A percentile compares a stretch with the other conserved stretches of the same genome.
phyloP scores from a whole-genome alignment of 37 sponge, comb jelly and placozoan species.

The Oscarella lobularis region DNA sequence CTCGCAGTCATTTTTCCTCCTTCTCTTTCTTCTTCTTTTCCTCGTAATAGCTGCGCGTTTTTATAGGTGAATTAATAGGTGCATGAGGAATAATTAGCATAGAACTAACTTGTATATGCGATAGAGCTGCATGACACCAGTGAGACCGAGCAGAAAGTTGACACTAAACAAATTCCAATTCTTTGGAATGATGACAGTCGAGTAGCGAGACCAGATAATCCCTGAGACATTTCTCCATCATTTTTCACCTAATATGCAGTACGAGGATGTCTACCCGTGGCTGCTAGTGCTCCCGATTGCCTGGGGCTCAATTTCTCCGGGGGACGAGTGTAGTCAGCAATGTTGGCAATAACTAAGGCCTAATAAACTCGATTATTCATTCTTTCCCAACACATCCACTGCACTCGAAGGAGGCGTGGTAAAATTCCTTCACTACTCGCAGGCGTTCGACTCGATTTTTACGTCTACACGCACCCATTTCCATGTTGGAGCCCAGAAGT shows the following conservation, averaged over 20 bases:
- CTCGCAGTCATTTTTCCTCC: no score
- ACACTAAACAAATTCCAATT: constrained; percentile 77
- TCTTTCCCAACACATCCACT: not conserved
- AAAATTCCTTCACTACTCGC: no score
- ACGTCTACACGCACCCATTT: constrained; percentile 82
- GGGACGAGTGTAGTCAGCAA: constrained; percentile 62
- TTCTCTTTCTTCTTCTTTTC: no score
- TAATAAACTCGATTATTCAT: constrained; percentile 4
- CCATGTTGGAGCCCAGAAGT: constrained; percentile 89
- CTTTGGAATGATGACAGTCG: constrained; percentile 61
- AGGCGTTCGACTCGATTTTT: no score
- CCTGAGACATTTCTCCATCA: no score
- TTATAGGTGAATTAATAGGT: no score
- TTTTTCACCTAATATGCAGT: no score
- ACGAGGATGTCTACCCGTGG: no score
- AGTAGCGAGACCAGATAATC: constrained; percentile 77
- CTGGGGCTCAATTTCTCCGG: constrained; percentile 58
- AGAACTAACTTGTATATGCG: constrained; percentile 54
- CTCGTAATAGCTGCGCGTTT: no score
- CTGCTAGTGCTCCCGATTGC: constrained; percentile 68
- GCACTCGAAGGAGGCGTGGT: not conserved
- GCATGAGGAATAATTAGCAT: no score
- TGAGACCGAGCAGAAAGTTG: constrained; percentile 57
- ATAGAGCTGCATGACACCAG: constrained; percentile 48
- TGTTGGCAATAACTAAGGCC: constrained; percentile 75